Evolutionary conservation across 2,888 invertebrate genomes (phyloP), one percentile per base, ranked within the genome.

Genomic region (Eulithis testata): DNA sequence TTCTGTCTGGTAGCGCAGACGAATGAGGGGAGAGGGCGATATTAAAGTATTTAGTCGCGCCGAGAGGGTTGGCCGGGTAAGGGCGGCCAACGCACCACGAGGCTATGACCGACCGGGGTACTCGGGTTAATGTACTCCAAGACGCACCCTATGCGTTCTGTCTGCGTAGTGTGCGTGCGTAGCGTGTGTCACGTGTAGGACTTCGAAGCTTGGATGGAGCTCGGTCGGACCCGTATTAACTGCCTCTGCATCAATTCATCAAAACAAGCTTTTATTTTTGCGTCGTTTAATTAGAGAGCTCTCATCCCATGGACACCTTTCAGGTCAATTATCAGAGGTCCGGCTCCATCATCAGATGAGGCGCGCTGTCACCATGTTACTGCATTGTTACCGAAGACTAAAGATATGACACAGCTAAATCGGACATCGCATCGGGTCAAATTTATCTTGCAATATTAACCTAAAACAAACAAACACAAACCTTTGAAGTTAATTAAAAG

Each of bases 1-100:
- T 76, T 73, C 75, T 72, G 81, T 76, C 76, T 80, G 21, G 80
- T 75, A 77, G 74, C 76, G 76, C 66, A 66, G 71, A 71, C 67
- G 73, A 72, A 73, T 76, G 78, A 75, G 79, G 81, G 84, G 80
- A 79, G 78, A 82, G 84, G 82, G 81, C 83, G 75, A 83, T 82
- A 84, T 83, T 76, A 75, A 78, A 76, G 75, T 81, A 82, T 84
- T 79, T 84, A 84, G 66, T 74, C 60, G 27, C 63, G 52, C 76
- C 72, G 76, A 79, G 82, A 40, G 40, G 82, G 82, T 80, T 79
- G 76, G 73, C 77, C 69, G 80, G 78, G 80, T 76, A 78, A 81
- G 82, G 81, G 81, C 79, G 78, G 74, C 65, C 73, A 65, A 64
- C 65, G 66, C 68, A 65, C 71, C 69, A 67, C 73, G 73, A 67